These are phyloP conservation scores for Odontocerum albicorne DNA, from an alignment of 2,888 invertebrate genomes.

Conservation along the genomic window DNA sequence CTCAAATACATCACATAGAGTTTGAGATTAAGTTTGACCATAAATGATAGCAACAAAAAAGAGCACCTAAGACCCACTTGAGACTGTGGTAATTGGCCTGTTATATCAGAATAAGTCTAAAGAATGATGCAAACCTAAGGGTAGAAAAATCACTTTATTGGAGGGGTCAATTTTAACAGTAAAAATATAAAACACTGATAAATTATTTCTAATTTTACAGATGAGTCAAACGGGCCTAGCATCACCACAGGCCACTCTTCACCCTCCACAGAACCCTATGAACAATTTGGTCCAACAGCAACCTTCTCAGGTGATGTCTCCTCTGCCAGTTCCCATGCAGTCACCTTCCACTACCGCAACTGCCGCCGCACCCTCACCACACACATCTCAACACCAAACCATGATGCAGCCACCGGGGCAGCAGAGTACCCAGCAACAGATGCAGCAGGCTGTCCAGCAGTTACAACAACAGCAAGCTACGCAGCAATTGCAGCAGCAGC, in stretches of 20 bases:
- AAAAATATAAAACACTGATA: too few relatives aligned
- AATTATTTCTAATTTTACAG: conserved; percentile 26
- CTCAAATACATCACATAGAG: too few relatives aligned
- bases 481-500: conserved; percentile 33
- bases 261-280: conserved; percentile 44
- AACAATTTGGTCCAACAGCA: conserved; percentile 32
- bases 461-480: conserved; percentile 40
- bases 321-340: conserved; percentile 39
- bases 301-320: conserved; percentile 45
- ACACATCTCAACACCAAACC: conserved; percentile 42
- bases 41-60: too few relatives aligned
- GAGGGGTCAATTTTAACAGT: too few relatives aligned
- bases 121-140: too few relatives aligned
- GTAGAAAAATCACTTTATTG: too few relatives aligned
- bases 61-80: too few relatives aligned
- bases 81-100: too few relatives aligned
- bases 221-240: conserved; percentile 37
- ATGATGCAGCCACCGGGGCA: conserved; percentile 42
- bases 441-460: conserved; percentile 38
- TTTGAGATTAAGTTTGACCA: too few relatives aligned
- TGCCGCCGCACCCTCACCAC: conserved; percentile 36
- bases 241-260: conserved; percentile 43
- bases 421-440: conserved; percentile 27
- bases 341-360: conserved; percentile 33
- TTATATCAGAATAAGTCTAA: too few relatives aligned